These are phyloP conservation scores for Brassicogethes aeneus DNA, from an alignment of 2,888 invertebrate genomes.

Conservation along the genomic window DNA sequence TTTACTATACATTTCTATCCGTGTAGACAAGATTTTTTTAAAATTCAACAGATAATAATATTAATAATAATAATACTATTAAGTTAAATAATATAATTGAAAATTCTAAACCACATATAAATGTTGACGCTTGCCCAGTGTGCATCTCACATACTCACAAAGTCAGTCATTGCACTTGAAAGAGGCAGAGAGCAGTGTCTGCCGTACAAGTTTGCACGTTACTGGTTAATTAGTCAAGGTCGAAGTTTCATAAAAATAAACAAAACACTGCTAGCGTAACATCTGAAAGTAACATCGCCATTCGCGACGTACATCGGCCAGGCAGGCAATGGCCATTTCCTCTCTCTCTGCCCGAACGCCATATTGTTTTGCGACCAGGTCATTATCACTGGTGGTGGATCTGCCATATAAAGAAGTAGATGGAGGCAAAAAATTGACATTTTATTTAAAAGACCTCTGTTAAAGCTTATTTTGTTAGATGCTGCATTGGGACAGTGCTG, in stretches of 20 bases:
- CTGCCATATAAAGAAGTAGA: constrained; percentile 2
- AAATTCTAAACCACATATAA: too few relatives aligned
- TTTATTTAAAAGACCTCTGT: constrained; percentile 4
- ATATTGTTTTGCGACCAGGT: constrained; percentile 4
- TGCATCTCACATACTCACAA: too few relatives aligned
- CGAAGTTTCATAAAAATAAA: constrained; percentile 10
- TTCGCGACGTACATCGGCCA: neutral
- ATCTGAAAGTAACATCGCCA: constrained; percentile 7
- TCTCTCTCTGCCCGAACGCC: constrained; percentile 2
- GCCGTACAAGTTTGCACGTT: constrained; percentile 5
- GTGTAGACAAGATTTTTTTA: too few relatives aligned
- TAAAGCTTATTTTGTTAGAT: constrained; percentile 1
- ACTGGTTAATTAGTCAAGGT: constrained; percentile 12
- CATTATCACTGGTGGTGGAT: constrained; percentile 3
- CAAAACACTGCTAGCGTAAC: constrained; percentile 7
- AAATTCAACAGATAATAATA: too few relatives aligned
- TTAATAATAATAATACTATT: too few relatives aligned
- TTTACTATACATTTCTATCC: too few relatives aligned
- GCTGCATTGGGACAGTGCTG: neutral
- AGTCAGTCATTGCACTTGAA: neutral
- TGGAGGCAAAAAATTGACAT: neutral
- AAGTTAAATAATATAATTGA: too few relatives aligned
- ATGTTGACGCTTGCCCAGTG: too few relatives aligned
- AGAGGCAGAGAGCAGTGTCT: too few relatives aligned
- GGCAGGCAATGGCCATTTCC: constrained; percentile 1